phyloP scores from a whole-genome alignment of 2,888 invertebrate species.

The Pyralis farinalis region DNA sequence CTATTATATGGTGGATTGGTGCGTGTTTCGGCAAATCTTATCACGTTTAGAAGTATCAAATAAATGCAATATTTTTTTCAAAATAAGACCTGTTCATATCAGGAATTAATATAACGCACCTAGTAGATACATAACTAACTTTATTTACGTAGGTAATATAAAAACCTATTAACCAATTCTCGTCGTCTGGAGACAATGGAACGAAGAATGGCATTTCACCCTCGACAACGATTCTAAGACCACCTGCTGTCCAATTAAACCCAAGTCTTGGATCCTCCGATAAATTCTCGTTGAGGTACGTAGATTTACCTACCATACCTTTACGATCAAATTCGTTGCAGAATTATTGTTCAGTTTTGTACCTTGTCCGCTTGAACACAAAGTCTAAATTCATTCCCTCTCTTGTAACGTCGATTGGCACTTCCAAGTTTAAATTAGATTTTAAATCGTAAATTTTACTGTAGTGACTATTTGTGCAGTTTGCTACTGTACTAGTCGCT shows the following conservation, averaged over 20 bases:
- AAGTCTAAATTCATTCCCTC: too few relatives aligned
- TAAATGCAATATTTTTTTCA: too few relatives aligned
- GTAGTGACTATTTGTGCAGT: too few relatives aligned
- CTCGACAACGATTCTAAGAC: background rate
- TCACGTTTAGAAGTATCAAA: too few relatives aligned
- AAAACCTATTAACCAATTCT: slow-evolving; percentile 1
- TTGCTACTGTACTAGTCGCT: too few relatives aligned
- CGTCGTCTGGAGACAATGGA: slow-evolving; percentile 1
- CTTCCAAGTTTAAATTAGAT: background rate
- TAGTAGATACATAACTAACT: background rate
- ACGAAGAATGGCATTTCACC: slow-evolving; percentile 1
- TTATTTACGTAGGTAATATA: background rate
- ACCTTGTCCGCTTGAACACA: too few relatives aligned
- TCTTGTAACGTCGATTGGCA: background rate
- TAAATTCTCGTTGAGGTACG: slow-evolving; percentile 8
- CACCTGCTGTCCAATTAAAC: slow-evolving; percentile 11
- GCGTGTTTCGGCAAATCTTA: too few relatives aligned
- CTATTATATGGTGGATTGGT: too few relatives aligned
- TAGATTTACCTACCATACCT: background rate
- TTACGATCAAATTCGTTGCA: background rate
- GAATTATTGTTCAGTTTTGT: too few relatives aligned
- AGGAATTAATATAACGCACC: too few relatives aligned
- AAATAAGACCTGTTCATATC: too few relatives aligned
- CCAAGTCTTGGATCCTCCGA: slow-evolving; percentile 6
- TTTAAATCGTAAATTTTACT: too few relatives aligned